Evolutionary conservation across 2,113 vertebrate genomes (phyloP), one percentile per base, ranked within the genome.

Genomic region (Hyla sarda): DNA sequence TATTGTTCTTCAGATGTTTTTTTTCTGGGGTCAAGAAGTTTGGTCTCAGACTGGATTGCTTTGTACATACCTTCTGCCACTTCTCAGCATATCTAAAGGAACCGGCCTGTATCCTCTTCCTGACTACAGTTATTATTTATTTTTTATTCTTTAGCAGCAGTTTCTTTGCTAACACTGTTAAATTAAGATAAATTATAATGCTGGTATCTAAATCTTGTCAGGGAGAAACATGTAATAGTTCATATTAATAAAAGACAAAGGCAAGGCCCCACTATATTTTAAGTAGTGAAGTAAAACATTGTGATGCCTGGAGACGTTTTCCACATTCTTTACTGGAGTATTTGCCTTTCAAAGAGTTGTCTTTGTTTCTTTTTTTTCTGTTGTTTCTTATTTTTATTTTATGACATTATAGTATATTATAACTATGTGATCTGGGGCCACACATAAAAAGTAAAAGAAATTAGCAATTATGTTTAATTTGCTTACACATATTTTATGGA

Each of bases 91-190:
- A 96, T 96, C 96, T 94, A 90, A 93, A 96, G 95, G 95, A 97
- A 97, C 94, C 92, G 83, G 94, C 88, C 92, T 93, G 91, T 92
- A 95, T 96, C 96, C 95, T 94, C 93, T 97, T 97, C 95, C 96
- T 96, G 95, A 91, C 92, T 87, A 60, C 16, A 62, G 71, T 48
- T 87, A 71, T 86, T 92, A 91, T 94, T 94, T 92, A 82, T 79
- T 87, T 88, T 60, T 87, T 92, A 89, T 88, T 88, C 58, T 82
- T 47, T 65, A 58, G 48, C 67, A n/a, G 67, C 54, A 62, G 41
- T 45, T 21, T 74, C 48, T 92, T 89, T 25, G 77, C 17, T 87
- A 67, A 32, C 56, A 83, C 84, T 90, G 28, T 89, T 91, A 87
- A 69, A 87, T 82, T 87, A 89, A 88, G 87, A 90, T 91, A 91